Conservation (phyloP, 2,888 invertebrate species). For the Troilus luridus region DNA sequence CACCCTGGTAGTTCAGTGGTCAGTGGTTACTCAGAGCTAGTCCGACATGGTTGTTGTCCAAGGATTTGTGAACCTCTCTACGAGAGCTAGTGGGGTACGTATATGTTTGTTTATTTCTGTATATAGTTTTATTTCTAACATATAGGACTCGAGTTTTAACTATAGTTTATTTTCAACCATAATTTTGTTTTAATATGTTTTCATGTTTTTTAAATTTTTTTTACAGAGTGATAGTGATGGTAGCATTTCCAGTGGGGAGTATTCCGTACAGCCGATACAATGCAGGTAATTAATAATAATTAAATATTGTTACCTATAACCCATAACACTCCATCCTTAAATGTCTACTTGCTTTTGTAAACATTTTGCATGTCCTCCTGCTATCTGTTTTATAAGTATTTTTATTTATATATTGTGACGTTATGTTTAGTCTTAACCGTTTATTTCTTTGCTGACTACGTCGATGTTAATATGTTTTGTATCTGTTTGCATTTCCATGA, state of each 20-base stretch:
- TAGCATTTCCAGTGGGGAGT: slow-evolving; percentile 68
- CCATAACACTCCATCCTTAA: background rate
- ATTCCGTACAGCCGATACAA: slow-evolving; percentile 67
- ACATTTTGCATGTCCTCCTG: background rate
- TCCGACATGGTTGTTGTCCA: background rate
- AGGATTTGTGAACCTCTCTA: background rate
- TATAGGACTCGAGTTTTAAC: background rate
- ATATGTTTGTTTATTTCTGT: background rate
- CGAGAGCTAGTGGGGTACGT: background rate
- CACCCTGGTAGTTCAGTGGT: background rate
- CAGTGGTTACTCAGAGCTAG: background rate
- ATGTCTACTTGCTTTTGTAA: background rate
- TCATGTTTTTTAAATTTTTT: background rate
- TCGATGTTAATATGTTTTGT: no score
- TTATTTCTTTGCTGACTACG: no score
- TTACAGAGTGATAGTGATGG: slow-evolving; percentile 66
- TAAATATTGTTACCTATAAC: background rate
- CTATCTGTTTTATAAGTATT: no score
- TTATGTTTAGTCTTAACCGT: background rate
- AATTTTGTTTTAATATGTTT: background rate
- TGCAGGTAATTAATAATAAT: slow-evolving; percentile 62
- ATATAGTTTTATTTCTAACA: background rate
- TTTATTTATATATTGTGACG: background rate
- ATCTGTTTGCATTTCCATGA: no score
- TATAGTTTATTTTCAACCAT: no score